Base-by-base conservation (phyloP, 2,113 vertebrate species). In the Rhegmatorhina hoffmannsi region DNA sequence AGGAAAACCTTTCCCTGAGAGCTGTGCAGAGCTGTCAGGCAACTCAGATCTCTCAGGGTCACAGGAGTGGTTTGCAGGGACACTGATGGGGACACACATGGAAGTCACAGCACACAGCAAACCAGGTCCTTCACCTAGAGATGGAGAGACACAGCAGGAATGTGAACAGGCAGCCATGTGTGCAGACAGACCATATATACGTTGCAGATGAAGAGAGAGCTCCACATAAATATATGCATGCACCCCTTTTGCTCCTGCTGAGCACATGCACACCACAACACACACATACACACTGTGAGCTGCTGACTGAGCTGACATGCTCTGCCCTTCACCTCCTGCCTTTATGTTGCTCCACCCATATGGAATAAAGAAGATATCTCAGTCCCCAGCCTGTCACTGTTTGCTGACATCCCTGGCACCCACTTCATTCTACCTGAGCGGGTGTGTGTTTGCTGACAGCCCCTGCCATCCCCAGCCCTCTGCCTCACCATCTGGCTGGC, bases 81-180 rank as follows among this genome's bases (percentile, higher is more conserved):
- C 23, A 7, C 7, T 74, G 64, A 10, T 26, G 52, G 23, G 5
- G 6, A 50, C 47, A 46, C 1, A 1, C 0, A 0, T 25, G 75
- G 58, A 44, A 64, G 36, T 46, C 73, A 67, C 23, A 90, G 17
- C 28, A 53, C 6, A 0, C 3, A 43, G 44, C 36, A 87, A 50
- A 53, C 19, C 63, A 73, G 31, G 13, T 70, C 64, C 50, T 67
- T 69, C 47, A 33, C 64, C 50, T 33, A 3, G 78, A 53, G 38
- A 4, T 46, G 64, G 55, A 64, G 23, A 90, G 7, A 36, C 67
- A 38, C 36, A 83, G 43, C 34, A 75, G 64, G 56, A 78, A 25
- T 3, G 40, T 4, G 55, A 36, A 3, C 38, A 85, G n/a, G 0
- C 72, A 74, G 64, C 55, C 31, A 0, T 2, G 33, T 8, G 5